Percentiles rank a stretch among this genome's conserved stretches.
phyloP scores from a whole-genome alignment of 1,140 invertebrate species.

The Gonioctena quinquepunctata region DNA sequence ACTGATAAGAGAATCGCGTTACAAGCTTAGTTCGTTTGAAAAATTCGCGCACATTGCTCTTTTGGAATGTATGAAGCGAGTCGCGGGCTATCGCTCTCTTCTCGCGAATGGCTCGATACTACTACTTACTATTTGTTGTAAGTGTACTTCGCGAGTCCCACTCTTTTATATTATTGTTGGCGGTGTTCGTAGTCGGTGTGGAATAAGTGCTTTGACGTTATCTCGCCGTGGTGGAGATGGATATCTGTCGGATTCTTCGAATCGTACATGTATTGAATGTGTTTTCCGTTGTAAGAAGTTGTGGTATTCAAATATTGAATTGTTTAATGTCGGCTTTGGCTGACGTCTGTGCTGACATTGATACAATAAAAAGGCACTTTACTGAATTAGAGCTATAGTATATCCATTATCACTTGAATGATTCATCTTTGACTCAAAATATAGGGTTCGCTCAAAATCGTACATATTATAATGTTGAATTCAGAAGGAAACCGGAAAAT shows the following conservation, averaged over 20 bases:
- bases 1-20: neutral
- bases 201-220: neutral
- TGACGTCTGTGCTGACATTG: too few relatives aligned
- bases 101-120: neutral
- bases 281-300: too few relatives aligned
- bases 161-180: neutral
- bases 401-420: too few relatives aligned
- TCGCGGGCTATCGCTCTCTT: neutral
- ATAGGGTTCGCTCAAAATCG: too few relatives aligned
- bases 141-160: neutral
- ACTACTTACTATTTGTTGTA: constrained; percentile 6
- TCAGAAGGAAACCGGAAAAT: too few relatives aligned
- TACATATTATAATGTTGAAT: too few relatives aligned
- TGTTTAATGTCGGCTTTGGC: too few relatives aligned
- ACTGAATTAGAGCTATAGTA: too few relatives aligned
- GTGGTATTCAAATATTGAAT: too few relatives aligned
- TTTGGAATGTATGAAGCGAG: neutral
- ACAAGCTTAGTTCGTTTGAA: neutral
- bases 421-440: too few relatives aligned
- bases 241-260: neutral
- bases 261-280: too few relatives aligned
- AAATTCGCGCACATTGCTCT: constrained; percentile 12
- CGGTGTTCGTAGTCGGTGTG: neutral
- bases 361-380: too few relatives aligned
- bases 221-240: neutral